These are phyloP conservation scores for Hanleya hanleyi DNA, from an alignment of 2,888 invertebrate genomes.

Conservation along the genomic window DNA sequence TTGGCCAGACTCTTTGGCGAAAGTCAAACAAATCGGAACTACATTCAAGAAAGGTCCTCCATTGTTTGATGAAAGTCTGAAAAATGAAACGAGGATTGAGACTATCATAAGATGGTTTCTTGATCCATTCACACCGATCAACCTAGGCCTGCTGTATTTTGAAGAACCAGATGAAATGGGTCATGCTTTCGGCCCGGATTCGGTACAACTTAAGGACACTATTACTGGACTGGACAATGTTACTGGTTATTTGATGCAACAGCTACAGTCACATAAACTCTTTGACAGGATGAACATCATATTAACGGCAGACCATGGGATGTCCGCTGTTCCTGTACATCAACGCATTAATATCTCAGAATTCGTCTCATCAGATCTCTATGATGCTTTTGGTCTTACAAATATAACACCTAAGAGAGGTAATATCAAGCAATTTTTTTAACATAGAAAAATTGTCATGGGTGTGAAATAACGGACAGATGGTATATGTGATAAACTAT, in stretches of 20 bases:
- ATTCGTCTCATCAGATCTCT: background rate
- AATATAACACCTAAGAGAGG: background rate
- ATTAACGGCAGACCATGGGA: conserved; percentile 84
- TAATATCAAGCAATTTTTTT: no score
- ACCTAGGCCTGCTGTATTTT: conserved; percentile 81
- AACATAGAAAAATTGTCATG: no score
- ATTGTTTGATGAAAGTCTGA: conserved; percentile 52
- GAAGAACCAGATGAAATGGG: conserved; percentile 81
- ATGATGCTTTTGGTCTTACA: background rate
- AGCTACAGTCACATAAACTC: conserved; percentile 76
- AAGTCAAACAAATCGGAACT: conserved; percentile 56
- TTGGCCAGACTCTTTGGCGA: conserved; percentile 81
- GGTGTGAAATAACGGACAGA: no score
- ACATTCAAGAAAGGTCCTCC: conserved; percentile 34
- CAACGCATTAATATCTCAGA: conserved; percentile 48
- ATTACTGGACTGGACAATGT: conserved; percentile 74
- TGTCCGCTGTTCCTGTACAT: conserved; percentile 76
- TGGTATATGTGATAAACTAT: no score
- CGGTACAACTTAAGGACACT: conserved; percentile 73
- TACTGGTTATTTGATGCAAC: conserved; percentile 75
- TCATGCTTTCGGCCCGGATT: conserved; percentile 77
- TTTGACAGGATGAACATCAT: conserved; percentile 79
- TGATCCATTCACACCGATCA: conserved; percentile 77
- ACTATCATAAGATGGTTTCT: conserved; percentile 65
- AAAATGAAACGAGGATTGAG: conserved; percentile 54